Conservation (phyloP, 2,888 invertebrate species). For the Entomobrya multifasciata region DNA sequence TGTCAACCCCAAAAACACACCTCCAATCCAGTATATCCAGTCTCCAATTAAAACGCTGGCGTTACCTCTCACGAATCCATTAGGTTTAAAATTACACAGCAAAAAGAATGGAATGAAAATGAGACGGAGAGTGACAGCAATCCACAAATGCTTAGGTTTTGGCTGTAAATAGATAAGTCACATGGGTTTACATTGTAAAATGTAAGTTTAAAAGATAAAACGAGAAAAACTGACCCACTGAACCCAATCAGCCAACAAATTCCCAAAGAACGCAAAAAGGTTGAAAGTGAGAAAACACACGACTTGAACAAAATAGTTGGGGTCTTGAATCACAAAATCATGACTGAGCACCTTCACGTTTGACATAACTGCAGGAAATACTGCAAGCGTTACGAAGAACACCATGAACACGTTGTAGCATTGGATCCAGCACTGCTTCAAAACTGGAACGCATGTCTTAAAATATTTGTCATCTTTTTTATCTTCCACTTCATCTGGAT, state of each 20-base stretch:
- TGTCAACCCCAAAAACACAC: conserved; percentile 77
- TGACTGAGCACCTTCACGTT: conserved; percentile 84
- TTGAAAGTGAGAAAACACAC: conserved; percentile 98
- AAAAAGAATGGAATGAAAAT: conserved; percentile 94
- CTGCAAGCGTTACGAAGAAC: conserved; percentile 92
- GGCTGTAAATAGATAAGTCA: conserved; percentile 88
- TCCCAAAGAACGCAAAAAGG: conserved; percentile 94
- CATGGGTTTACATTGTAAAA: not conserved
- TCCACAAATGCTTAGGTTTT: conserved; percentile 88
- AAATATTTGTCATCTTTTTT: conserved; percentile 82
- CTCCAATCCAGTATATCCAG: conserved; percentile 89
- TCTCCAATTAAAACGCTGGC: too few relatives aligned
- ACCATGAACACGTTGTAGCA: conserved; percentile 94
- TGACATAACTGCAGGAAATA: conserved; percentile 91
- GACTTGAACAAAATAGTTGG: conserved; percentile 86
- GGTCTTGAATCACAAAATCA: conserved; percentile 84
- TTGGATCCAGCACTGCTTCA: conserved; percentile 89
- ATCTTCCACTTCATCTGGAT: conserved; percentile 83
- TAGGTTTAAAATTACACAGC: conserved; percentile 94
- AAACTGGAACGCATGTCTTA: conserved; percentile 83
- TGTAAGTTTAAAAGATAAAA: not conserved
- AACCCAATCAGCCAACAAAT: conserved; percentile 89
- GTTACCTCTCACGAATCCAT: too few relatives aligned
- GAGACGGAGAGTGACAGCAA: conserved; percentile 87
- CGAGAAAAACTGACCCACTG: conserved; percentile 84